Evolutionary conservation across 2,113 vertebrate genomes (phyloP).

Genomic region (Regulus satrapa): DNA sequence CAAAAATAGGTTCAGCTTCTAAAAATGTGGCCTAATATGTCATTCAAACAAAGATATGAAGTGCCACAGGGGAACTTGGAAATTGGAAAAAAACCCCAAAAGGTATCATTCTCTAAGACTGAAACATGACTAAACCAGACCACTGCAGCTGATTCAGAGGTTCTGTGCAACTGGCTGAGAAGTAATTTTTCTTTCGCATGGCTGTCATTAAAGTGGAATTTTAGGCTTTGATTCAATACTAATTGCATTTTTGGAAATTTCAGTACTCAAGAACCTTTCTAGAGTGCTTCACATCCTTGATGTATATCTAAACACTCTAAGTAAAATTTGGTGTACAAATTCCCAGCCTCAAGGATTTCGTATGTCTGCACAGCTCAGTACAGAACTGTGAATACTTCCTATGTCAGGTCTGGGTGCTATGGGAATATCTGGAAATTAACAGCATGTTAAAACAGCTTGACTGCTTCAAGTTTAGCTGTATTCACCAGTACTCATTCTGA

Average conservation of each 20-base stretch:
- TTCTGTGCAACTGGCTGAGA: background rate
- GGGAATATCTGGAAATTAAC: background rate
- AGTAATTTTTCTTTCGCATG: background rate
- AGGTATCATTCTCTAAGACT: background rate
- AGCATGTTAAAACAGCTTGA: background rate
- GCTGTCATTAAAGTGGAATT: background rate
- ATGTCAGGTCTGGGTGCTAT: background rate
- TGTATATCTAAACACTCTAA: background rate
- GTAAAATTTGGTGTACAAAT: background rate
- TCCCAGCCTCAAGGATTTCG: background rate
- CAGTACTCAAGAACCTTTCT: background rate
- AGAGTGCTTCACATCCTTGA: background rate
- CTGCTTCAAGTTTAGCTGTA: background rate
- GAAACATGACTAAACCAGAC: background rate
- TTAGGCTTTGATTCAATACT: background rate
- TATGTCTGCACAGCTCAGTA: background rate
- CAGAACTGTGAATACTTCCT: background rate
- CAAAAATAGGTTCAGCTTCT: background rate
- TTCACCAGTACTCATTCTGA: background rate
- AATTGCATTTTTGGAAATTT: background rate
- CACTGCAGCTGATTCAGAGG: background rate
- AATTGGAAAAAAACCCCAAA: background rate
- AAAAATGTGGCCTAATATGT: background rate
- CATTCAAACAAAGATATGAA: background rate
- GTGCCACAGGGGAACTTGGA: background rate